A percentile compares a stretch with the other conserved stretches of the same genome.
Conservation (phyloP, 2,888 invertebrate genomes). For the Eucriotettix oculatus region DNA sequence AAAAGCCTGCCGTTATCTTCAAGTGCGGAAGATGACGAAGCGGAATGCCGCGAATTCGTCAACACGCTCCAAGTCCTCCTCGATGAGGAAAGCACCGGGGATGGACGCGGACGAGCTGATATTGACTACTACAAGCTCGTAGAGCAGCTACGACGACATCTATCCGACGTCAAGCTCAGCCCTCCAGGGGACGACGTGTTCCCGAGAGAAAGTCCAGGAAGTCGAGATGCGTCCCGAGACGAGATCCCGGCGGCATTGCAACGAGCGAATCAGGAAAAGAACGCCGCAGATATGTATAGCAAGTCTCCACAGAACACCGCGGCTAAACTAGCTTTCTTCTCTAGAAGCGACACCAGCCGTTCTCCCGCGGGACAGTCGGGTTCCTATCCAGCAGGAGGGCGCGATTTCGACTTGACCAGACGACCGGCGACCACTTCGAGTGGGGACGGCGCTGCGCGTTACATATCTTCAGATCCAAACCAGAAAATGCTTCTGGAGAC, state of each 20-base stretch:
- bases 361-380: not conserved
- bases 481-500: slow-evolving; percentile 47
- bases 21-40: slow-evolving; percentile 3
- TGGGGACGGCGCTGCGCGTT: no score
- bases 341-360: not conserved
- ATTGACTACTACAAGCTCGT: slow-evolving; percentile 47
- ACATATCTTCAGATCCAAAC: slow-evolving; percentile 24
- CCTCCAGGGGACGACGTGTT: slow-evolving; percentile 5
- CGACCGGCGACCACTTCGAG: no score
- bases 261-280: no score
- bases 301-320: not conserved
- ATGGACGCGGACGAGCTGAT: slow-evolving; percentile 15
- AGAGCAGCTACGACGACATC: slow-evolving; percentile 41
- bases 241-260: no score
- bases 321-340: slow-evolving; percentile 4
- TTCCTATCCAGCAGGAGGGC: not conserved
- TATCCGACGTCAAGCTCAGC: slow-evolving; percentile 19
- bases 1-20: not conserved
- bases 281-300: no score
- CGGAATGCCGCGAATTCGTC: slow-evolving; percentile 20
- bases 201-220: no score
- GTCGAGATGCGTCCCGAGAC: no score
- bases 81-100: not conserved
- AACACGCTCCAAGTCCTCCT: slow-evolving; percentile 31
- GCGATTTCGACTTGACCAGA: not conserved